Conservation (phyloP, 2,113 vertebrate species). For the Bufo gargarizans region DNA sequence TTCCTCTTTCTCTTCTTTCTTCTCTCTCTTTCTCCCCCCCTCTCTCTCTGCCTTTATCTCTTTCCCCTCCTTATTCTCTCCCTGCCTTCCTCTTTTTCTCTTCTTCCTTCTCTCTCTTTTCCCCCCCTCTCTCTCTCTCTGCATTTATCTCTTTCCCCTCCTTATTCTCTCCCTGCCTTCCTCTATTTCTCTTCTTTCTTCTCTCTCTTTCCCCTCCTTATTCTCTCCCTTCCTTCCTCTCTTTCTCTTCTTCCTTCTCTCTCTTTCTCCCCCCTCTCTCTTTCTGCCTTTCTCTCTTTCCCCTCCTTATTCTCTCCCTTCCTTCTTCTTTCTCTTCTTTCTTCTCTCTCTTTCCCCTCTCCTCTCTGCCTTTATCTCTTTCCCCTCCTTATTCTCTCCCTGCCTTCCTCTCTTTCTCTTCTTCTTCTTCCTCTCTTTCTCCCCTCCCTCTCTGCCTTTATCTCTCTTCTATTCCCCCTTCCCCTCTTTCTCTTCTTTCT, state of each 20-base stretch:
- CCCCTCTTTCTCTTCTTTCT: not conserved
- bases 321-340: no score
- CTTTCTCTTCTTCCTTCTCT: no score
- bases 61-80: not conserved
- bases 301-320: not conserved
- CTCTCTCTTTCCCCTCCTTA: not conserved
- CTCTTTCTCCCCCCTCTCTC: not conserved
- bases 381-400: not conserved
- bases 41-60: no score
- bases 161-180: not conserved
- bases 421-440: not conserved
- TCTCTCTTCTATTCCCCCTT: not conserved
- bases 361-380: no score
- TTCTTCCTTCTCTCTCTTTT: not conserved
- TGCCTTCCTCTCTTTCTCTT: not conserved
- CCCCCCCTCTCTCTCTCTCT: no score
- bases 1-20: not conserved
- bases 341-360: no score
- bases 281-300: not conserved
- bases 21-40: not conserved
- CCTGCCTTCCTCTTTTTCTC: not conserved
- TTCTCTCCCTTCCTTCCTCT: not conserved
- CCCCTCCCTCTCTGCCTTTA: not conserved
- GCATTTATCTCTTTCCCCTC: no score
- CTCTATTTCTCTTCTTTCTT: no score